A percentile compares a stretch with the other conserved stretches of the same genome.
These are phyloP conservation scores for Apis florea DNA, from an alignment of 1,140 invertebrate genomes.

Conservation along the genomic window DNA sequence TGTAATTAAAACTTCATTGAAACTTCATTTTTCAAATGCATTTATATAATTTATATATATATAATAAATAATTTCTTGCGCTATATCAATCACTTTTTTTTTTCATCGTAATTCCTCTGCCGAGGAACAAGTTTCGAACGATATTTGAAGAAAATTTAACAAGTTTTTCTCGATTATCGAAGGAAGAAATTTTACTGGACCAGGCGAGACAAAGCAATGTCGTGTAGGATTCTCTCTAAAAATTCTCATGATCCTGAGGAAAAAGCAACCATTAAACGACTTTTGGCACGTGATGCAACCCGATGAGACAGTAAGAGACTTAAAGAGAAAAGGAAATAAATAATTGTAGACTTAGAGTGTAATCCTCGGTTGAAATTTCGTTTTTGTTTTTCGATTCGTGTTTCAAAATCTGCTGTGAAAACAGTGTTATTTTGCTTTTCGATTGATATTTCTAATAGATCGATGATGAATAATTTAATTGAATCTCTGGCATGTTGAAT, in stretches of 20 bases:
- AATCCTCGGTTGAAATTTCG: neutral
- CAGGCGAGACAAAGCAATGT: slow-evolving; percentile 19
- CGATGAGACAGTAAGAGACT: slow-evolving; percentile 23
- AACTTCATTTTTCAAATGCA: no score
- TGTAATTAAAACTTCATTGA: no score
- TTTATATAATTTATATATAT: no score
- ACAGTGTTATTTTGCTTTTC: neutral
- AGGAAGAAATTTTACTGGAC: slow-evolving; percentile 33
- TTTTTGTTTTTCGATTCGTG: neutral
- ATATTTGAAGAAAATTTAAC: slow-evolving; percentile 23
- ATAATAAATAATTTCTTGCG: neutral
- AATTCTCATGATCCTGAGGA: slow-evolving; percentile 20
- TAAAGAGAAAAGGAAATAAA: neutral
- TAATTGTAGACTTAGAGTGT: neutral
- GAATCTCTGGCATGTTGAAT: no score
- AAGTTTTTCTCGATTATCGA: slow-evolving; percentile 34
- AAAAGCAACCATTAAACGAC: slow-evolving; percentile 35
- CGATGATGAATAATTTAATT: no score
- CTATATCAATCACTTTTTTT: neutral
- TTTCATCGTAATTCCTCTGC: neutral
- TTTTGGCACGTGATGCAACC: slow-evolving; percentile 21
- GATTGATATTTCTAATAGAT: neutral
- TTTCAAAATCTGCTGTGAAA: neutral
- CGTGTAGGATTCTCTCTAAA: slow-evolving; percentile 9
- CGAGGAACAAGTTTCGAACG: neutral